Conservation (phyloP, 2,888 invertebrate genomes). For the Drosophila paramelanica region DNA sequence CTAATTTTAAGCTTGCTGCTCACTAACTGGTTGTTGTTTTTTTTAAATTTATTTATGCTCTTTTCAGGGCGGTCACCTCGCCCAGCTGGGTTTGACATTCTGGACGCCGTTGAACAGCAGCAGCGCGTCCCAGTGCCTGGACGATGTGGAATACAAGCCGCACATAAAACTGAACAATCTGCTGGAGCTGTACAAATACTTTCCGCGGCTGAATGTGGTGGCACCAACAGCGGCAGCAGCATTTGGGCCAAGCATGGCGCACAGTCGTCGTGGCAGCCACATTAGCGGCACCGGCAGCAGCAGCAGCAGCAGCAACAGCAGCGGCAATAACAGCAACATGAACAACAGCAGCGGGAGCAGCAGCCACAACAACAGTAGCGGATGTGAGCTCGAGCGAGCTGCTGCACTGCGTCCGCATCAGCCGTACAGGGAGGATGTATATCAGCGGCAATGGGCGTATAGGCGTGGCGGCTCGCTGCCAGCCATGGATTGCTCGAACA, state of each 20-base stretch:
- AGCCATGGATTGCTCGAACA: conserved; percentile 82
- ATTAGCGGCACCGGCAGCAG: conserved; percentile 30
- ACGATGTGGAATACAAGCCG: conserved; percentile 78
- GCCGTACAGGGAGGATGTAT: conserved; percentile 8
- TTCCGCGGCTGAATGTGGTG: conserved; percentile 68
- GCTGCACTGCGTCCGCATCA: conserved; percentile 18
- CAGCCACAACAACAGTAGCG: conserved; percentile 5
- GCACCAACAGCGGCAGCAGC: background rate
- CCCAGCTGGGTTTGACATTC: conserved; percentile 91
- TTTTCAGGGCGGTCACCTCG: conserved; percentile 89
- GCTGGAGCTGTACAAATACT: conserved; percentile 81
- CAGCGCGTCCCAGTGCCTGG: conserved; percentile 63
- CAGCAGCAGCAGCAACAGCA: conserved; percentile 17
- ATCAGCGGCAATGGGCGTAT: conserved; percentile 56
- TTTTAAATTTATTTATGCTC: background rate
- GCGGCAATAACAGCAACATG: conserved; percentile 8
- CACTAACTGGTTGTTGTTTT: background rate
- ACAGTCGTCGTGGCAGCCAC: conserved; percentile 60
- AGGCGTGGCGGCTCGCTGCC: conserved; percentile 81
- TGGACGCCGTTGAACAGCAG: conserved; percentile 89
- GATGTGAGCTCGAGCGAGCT: conserved; percentile 21
- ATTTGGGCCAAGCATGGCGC: background rate
- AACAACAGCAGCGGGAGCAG: conserved; percentile 25
- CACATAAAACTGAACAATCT: conserved; percentile 81
- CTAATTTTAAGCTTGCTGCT: too few species aligned